Evolutionary conservation across 2,888 invertebrate species (phyloP).

Genomic region (Rhabditoides inermis): DNA sequence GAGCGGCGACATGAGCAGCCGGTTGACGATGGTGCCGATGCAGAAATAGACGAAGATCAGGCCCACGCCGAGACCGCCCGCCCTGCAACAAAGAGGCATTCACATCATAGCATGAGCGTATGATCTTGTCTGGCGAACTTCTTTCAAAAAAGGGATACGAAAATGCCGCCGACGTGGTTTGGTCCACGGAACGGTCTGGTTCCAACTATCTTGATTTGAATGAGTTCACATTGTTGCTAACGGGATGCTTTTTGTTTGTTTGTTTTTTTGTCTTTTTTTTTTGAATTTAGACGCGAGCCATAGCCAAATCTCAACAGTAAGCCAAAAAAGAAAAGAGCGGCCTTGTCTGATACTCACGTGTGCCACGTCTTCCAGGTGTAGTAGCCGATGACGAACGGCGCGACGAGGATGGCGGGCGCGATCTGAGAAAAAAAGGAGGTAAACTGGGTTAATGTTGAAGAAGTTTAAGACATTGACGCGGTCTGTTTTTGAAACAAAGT

Average conservation of each 20-base stretch:
- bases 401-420: constrained; percentile 41
- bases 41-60: constrained; percentile 58
- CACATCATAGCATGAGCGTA: no score
- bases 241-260: not conserved
- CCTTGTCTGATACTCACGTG: constrained; percentile 50
- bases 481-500: no score
- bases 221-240: no score
- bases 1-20: constrained; percentile 59
- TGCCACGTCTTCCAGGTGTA: constrained; percentile 57
- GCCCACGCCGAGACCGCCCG: constrained; percentile 59
- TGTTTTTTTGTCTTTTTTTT: not conserved
- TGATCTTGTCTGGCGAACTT: not conserved
- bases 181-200: no score
- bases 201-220: no score
- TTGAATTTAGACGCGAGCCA: not conserved
- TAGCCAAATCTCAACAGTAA: not conserved
- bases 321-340: not conserved
- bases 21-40: constrained; percentile 58
- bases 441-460: no score
- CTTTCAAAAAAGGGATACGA: not conserved
- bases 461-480: no score
- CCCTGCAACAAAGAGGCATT: constrained; percentile 48
- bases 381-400: constrained; percentile 58
- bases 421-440: no score
- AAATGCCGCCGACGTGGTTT: no score